phyloP scores from a whole-genome alignment of 2,888 invertebrate genomes.

The Alentia gelatinosa region DNA sequence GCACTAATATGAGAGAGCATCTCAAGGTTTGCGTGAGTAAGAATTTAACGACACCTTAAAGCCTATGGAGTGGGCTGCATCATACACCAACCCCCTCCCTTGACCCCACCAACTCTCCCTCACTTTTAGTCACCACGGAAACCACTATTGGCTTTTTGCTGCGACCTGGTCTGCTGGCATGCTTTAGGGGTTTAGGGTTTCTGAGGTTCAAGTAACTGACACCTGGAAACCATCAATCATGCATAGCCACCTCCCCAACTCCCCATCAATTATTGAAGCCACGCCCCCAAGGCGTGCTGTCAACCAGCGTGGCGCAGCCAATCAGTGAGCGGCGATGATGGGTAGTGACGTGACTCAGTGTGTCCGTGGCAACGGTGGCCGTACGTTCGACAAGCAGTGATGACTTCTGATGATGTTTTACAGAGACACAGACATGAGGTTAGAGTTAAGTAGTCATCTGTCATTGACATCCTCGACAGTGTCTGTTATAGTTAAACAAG shows the following conservation, averaged over 20 bases:
- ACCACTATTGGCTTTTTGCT: not conserved
- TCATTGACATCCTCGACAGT: too few relatives aligned
- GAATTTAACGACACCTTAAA: too few relatives aligned
- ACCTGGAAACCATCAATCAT: slow-evolving; percentile 9
- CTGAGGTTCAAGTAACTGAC: not conserved
- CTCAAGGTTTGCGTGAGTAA: too few relatives aligned
- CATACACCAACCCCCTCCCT: not conserved
- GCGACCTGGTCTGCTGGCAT: not conserved
- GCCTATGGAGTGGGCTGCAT: not conserved
- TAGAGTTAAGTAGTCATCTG: too few relatives aligned
- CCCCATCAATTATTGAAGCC: slow-evolving; percentile 1
- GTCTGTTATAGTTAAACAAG: too few relatives aligned
- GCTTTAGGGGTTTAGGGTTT: not conserved
- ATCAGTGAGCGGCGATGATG: not conserved
- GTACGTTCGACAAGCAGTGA: not conserved
- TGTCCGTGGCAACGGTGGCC: not conserved
- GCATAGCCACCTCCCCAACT: not conserved
- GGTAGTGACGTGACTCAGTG: not conserved
- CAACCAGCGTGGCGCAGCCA: not conserved
- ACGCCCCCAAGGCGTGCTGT: not conserved
- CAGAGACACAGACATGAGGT: too few relatives aligned
- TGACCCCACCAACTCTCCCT: not conserved
- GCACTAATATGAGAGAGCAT: too few relatives aligned
- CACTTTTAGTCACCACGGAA: not conserved
- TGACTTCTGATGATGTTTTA: too few relatives aligned